A percentile compares a stretch with the other conserved stretches of the same genome.
Conservation (phyloP, 1,140 invertebrate genomes). For the Drosophila malerkotliana region DNA sequence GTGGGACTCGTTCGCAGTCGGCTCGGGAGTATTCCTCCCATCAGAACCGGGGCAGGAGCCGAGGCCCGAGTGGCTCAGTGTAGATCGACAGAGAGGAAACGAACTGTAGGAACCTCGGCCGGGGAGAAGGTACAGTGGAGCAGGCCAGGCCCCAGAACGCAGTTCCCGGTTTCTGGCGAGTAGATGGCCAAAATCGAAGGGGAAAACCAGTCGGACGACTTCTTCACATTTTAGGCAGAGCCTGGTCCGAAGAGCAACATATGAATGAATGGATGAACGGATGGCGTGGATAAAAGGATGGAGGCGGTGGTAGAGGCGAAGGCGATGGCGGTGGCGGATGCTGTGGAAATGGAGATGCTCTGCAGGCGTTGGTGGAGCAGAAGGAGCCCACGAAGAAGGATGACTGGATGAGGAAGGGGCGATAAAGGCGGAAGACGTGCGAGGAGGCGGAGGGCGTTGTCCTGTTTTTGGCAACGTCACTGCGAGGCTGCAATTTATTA, state of each 20-base stretch:
- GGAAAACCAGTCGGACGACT: constrained; percentile 75
- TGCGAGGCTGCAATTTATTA: constrained; percentile 73
- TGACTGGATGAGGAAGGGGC: constrained; percentile 3
- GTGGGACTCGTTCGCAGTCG: constrained; percentile 36
- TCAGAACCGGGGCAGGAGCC: constrained; percentile 23
- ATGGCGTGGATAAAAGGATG: constrained; percentile 12
- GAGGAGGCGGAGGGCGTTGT: constrained; percentile 45
- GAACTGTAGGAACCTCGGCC: constrained; percentile 20
- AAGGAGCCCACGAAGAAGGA: neutral
- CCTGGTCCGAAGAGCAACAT: constrained; percentile 37
- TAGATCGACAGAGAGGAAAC: constrained; percentile 36
- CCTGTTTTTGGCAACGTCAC: constrained; percentile 80
- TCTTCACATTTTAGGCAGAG: constrained; percentile 78
- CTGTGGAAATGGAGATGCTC: neutral
- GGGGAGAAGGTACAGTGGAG: neutral
- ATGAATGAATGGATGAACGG: constrained; percentile 71
- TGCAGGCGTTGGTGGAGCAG: constrained; percentile 14
- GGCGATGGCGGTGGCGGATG: neutral
- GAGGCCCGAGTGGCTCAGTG: constrained; percentile 2
- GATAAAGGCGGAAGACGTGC: constrained; percentile 3
- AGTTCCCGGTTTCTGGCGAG: constrained; percentile 33
- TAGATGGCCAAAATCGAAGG: constrained; percentile 46
- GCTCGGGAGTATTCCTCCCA: neutral
- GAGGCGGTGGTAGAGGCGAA: neutral
- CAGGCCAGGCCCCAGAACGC: constrained; percentile 12